Evolutionary conservation across 2,797 vertebrate genomes (phyloP).

Genomic region (Cyclura pinguis): DNA sequence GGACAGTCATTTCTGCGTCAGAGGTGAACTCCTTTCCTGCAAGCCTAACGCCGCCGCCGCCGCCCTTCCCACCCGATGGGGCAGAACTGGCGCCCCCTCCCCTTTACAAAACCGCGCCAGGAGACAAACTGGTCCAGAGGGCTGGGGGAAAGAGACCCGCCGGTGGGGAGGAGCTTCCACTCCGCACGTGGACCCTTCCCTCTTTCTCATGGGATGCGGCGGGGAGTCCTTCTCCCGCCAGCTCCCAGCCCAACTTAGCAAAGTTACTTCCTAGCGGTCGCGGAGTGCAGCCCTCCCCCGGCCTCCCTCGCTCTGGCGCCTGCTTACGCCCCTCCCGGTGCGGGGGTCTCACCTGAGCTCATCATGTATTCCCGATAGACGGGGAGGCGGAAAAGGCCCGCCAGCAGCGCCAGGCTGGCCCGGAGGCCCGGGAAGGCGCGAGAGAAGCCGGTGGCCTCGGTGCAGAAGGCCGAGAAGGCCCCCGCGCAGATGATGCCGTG

Average conservation of each 20-base stretch:
- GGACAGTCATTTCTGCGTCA: too few relatives aligned
- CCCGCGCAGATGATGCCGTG: constrained; percentile 84
- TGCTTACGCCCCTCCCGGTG: neutral
- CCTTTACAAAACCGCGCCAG: neutral
- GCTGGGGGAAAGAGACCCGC: too few relatives aligned
- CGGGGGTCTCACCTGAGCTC: constrained; percentile 69
- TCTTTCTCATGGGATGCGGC: too few relatives aligned
- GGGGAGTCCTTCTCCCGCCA: too few relatives aligned
- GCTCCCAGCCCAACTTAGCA: too few relatives aligned
- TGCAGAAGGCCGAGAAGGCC: constrained; percentile 80
- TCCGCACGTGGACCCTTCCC: too few relatives aligned
- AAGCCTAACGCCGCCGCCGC: too few relatives aligned
- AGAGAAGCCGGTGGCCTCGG: constrained; percentile 75
- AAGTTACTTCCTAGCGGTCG: neutral
- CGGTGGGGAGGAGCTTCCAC: too few relatives aligned
- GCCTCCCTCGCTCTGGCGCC: neutral
- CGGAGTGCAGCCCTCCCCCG: neutral
- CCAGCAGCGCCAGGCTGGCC: constrained; percentile 63
- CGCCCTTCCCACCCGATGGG: too few relatives aligned
- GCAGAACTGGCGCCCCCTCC: too few relatives aligned
- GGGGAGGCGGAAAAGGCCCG: constrained; percentile 80
- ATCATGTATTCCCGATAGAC: constrained; percentile 83
- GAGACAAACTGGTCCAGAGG: too few relatives aligned
- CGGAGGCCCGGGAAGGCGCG: constrained; percentile 80
- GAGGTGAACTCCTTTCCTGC: too few relatives aligned